These are phyloP conservation scores for Zaprionus ornatus DNA, from an alignment of 1,140 invertebrate genomes.

Conservation along the genomic window DNA sequence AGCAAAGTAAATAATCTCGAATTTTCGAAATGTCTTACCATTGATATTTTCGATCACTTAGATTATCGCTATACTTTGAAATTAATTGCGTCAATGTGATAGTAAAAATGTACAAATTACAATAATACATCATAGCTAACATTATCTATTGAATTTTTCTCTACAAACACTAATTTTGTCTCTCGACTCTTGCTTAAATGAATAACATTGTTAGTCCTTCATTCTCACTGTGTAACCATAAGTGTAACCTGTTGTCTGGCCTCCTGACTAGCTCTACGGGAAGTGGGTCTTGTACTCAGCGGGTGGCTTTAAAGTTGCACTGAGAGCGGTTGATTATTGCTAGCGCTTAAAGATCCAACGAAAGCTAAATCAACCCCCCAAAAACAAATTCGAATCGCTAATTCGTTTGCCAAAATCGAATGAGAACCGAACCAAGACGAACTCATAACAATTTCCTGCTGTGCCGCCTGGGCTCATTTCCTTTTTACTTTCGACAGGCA, in stretches of 20 bases:
- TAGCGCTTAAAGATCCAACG: neutral
- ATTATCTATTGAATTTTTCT: no score
- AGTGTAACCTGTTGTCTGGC: conserved; percentile 57
- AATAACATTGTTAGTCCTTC: neutral
- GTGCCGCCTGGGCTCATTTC: conserved; percentile 76
- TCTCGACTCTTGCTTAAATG: neutral
- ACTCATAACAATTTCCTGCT: conserved; percentile 79
- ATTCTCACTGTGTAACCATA: conserved; percentile 30
- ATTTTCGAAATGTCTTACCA: no score
- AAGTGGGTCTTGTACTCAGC: conserved; percentile 46
- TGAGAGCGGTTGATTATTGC: neutral
- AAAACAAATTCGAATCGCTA: conserved; percentile 49
- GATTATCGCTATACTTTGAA: no score
- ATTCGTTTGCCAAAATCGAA: conserved; percentile 64
- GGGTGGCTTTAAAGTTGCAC: conserved; percentile 68
- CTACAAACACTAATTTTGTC: neutral
- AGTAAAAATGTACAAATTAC: no score
- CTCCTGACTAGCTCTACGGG: conserved; percentile 42
- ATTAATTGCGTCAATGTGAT: no score
- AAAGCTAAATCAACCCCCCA: conserved; percentile 30
- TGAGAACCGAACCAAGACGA: conserved; percentile 31
- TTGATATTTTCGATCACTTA: no score
- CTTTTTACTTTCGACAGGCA: conserved; percentile 57
- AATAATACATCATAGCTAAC: no score
- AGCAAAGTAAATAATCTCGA: no score